phyloP scores from a whole-genome alignment of 2,113 vertebrate genomes.

The Crotalus tigris region DNA sequence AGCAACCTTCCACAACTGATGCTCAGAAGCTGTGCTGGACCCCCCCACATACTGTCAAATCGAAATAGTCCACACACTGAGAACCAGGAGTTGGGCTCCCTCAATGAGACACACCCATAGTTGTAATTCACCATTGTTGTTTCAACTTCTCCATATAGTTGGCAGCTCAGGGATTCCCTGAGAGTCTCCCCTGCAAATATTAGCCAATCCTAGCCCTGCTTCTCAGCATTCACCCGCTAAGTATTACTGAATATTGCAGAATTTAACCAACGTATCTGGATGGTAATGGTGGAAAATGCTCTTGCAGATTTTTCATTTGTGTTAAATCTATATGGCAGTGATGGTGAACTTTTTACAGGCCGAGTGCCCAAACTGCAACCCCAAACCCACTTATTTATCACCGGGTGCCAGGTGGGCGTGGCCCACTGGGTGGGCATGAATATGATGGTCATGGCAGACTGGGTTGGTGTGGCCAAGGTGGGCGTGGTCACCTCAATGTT shows the following conservation, averaged over 20 bases:
- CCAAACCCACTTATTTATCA: no score
- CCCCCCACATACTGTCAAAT: not conserved
- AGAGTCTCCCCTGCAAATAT: not conserved
- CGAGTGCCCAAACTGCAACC: no score
- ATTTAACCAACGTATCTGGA: not conserved
- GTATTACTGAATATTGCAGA: not conserved
- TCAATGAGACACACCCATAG: not conserved
- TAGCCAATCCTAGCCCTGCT: not conserved
- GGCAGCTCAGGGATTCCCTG: not conserved
- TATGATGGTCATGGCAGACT: no score
- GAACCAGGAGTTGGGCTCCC: not conserved
- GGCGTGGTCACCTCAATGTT: no score
- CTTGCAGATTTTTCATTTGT: not conserved
- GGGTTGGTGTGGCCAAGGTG: no score
- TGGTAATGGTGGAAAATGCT: not conserved
- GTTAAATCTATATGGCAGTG: not conserved
- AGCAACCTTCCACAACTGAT: not conserved
- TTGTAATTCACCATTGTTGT: not conserved
- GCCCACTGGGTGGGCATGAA: no score
- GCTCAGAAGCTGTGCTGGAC: not conserved
- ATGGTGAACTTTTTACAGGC: no score
- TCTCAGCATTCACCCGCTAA: not conserved
- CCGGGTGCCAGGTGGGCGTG: no score
- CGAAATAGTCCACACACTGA: not conserved
- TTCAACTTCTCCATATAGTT: not conserved